Percentiles rank a stretch among this genome's conserved stretches.
Conservation (phyloP, 2,113 vertebrate genomes). For the Myotis brandtii region DNA sequence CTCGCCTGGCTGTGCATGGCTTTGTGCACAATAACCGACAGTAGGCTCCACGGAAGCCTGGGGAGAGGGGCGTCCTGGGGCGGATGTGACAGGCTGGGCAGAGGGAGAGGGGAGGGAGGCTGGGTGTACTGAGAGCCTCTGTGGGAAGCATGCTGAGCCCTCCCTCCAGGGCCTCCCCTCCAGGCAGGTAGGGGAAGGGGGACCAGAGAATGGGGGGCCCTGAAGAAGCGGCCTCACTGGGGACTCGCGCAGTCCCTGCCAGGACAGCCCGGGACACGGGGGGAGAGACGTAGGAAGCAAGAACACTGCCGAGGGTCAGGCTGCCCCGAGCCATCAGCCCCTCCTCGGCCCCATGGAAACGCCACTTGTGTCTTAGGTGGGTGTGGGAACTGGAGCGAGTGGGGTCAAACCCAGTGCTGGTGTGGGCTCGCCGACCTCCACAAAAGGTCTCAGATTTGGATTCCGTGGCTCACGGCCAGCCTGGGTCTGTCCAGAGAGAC, state of each 20-base stretch:
- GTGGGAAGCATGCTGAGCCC: background rate
- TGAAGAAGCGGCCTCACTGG: background rate
- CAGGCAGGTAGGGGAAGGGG: background rate
- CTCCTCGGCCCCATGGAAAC: background rate
- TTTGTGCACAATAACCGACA: background rate
- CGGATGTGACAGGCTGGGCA: background rate
- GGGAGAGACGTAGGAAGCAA: background rate
- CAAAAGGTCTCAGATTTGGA: background rate
- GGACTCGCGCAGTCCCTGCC: background rate
- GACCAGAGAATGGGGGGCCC: background rate
- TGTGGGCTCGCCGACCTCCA: background rate
- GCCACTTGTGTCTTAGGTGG: background rate
- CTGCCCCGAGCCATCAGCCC: rapidly evolving
- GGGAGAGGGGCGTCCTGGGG: background rate
- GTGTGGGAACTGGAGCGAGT: background rate
- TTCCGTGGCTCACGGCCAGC: background rate
- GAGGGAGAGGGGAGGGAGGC: background rate
- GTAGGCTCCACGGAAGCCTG: background rate
- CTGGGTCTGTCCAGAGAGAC: background rate
- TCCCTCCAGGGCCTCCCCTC: background rate
- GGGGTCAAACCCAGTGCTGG: rapidly evolving
- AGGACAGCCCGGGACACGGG: background rate
- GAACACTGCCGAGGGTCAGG: background rate
- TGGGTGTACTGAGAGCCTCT: no score
- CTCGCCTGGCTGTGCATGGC: background rate